These are phyloP conservation scores for Carterocephalus palaemon DNA, from an alignment of 2,888 invertebrate species.

Conservation along the genomic window DNA sequence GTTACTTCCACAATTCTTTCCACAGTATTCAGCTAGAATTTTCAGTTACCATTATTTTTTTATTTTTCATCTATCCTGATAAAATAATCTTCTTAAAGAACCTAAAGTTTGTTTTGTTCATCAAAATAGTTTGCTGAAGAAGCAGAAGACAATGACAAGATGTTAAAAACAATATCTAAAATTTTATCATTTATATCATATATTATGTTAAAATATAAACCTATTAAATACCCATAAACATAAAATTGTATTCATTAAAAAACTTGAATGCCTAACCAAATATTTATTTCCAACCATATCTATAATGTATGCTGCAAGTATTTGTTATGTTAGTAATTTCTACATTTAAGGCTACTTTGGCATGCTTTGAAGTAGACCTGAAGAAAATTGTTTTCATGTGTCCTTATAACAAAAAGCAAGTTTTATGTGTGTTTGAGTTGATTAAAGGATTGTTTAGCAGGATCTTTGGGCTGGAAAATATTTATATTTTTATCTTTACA, in stretches of 20 bases:
- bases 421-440: conserved; percentile 11
- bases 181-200: too few species aligned
- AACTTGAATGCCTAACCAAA: too few species aligned
- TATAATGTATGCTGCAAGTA: too few species aligned
- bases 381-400: conserved; percentile 6
- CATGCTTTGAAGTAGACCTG: conserved; percentile 14
- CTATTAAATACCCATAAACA: too few species aligned
- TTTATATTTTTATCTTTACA: too few species aligned
- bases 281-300: too few species aligned
- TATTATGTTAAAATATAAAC: too few species aligned
- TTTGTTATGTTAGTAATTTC: not conserved
- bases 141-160: too few species aligned
- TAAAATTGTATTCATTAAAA: too few species aligned
- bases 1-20: conserved; percentile 75
- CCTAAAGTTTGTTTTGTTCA: conserved; percentile 7
- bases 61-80: conserved; percentile 19
- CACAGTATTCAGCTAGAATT: conserved; percentile 71
- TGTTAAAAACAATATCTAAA: too few species aligned
- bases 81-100: conserved; percentile 17
- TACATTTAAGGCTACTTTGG: conserved; percentile 9
- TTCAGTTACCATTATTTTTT: conserved; percentile 34
- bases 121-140: too few species aligned
- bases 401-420: not conserved
- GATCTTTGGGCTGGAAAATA: too few species aligned
- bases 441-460: conserved; percentile 15